Conservation (phyloP, 2,797 vertebrate genomes). For the Etheostoma perlongum region DNA sequence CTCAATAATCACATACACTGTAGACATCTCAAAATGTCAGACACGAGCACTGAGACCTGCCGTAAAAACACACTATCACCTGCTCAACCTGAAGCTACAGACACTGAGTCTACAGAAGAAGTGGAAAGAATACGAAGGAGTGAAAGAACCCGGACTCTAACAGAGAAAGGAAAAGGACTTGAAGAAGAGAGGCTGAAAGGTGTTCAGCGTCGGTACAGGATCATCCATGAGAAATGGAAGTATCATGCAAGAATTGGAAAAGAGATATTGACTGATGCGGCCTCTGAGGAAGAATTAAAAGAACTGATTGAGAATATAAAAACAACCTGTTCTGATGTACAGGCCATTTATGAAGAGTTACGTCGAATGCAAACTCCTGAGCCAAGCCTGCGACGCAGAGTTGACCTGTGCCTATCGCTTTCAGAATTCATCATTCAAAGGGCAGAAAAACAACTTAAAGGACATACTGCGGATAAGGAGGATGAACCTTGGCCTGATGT, state of each 20-base stretch:
- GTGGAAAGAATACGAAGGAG: neutral
- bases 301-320: conserved; percentile 31
- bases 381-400: neutral
- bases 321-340: conserved; percentile 6
- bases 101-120: neutral
- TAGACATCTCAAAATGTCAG: neutral
- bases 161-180: conserved; percentile 40
- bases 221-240: conserved; percentile 29
- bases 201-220: conserved; percentile 9
- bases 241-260: conserved; percentile 25
- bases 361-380: conserved; percentile 34
- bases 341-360: conserved; percentile 33
- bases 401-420: neutral
- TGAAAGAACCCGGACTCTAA: conserved; percentile 25
- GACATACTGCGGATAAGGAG: too few species aligned
- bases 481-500: too few species aligned
- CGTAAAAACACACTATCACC: neutral
- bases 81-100: conserved; percentile 13
- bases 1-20: neutral
- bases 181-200: conserved; percentile 1
- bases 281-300: conserved; percentile 23
- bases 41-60: neutral
- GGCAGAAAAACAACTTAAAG: too few species aligned
- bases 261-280: conserved; percentile 18
- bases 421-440: conserved; percentile 27